Evolutionary conservation across 1,140 invertebrate species (phyloP).

Genomic region (Lasioglossum baleicum): DNA sequence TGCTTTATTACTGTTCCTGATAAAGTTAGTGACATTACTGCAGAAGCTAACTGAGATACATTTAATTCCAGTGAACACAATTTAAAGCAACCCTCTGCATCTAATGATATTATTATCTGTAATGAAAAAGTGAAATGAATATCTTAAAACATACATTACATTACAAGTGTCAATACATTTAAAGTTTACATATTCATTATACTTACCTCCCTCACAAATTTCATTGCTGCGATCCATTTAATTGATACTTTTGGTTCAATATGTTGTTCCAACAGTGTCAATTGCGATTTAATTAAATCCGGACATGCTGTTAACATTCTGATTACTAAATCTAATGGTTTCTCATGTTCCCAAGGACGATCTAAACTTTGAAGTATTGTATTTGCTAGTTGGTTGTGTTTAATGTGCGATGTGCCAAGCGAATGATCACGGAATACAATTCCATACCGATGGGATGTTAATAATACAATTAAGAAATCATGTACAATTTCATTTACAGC

Average conservation of each 20-base stretch:
- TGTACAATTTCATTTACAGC: constrained; percentile 82
- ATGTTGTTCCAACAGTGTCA: constrained; percentile 81
- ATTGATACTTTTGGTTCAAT: constrained; percentile 82
- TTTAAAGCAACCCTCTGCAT: constrained; percentile 62
- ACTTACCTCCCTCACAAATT: constrained; percentile 80
- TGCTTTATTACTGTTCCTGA: constrained; percentile 68
- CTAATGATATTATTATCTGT: constrained; percentile 67
- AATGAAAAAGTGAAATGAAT: constrained; percentile 27
- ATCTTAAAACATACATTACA: background rate
- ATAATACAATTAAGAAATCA: constrained; percentile 84
- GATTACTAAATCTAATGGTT: constrained; percentile 83
- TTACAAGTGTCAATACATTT: background rate
- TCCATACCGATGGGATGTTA: constrained; percentile 86
- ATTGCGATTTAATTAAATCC: constrained; percentile 85
- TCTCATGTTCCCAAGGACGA: constrained; percentile 84
- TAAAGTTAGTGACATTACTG: constrained; percentile 63
- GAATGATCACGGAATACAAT: constrained; percentile 84
- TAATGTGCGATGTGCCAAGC: constrained; percentile 81
- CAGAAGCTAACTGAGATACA: constrained; percentile 64
- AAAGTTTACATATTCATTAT: background rate
- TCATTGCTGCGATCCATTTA: constrained; percentile 81
- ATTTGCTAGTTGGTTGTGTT: constrained; percentile 84
- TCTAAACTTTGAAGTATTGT: constrained; percentile 83
- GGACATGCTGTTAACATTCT: constrained; percentile 86
- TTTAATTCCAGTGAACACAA: constrained; percentile 57